Evolutionary conservation across 2,888 invertebrate species (phyloP).

Genomic region (Phengaris alcon): DNA sequence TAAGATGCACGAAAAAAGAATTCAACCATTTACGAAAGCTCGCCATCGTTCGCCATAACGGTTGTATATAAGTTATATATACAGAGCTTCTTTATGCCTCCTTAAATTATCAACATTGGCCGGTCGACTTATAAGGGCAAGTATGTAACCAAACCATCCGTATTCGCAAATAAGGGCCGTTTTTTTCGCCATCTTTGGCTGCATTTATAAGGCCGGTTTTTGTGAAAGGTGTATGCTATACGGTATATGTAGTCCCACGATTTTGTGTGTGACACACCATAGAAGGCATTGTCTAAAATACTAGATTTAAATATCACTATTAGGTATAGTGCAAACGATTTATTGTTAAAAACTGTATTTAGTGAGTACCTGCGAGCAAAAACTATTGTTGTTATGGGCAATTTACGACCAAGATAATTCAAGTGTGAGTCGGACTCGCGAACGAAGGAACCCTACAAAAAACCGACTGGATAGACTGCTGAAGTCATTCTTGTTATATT

Average conservation of each 20-base stretch:
- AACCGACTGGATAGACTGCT: constrained; percentile 8
- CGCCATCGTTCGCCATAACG: constrained; percentile 6
- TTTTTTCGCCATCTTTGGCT: constrained; percentile 51
- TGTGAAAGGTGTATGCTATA: constrained; percentile 50
- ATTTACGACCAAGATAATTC: constrained; percentile 20
- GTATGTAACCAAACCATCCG: constrained; percentile 50
- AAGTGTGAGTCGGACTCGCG: too few relatives aligned
- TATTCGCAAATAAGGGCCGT: constrained; percentile 49
- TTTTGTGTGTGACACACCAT: constrained; percentile 43
- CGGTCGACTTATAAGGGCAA: constrained; percentile 50
- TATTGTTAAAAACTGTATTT: background rate
- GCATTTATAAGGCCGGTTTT: constrained; percentile 57
- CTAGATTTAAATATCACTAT: background rate
- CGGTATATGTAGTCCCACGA: constrained; percentile 44
- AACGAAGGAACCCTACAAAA: too few relatives aligned
- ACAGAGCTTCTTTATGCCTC: constrained; percentile 16
- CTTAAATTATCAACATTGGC: constrained; percentile 35
- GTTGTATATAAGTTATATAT: constrained; percentile 24
- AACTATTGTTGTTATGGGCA: constrained; percentile 14
- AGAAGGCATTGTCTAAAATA: constrained; percentile 28
- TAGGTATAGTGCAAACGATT: background rate
- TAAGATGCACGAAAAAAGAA: background rate
- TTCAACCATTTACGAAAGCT: constrained; percentile 8
- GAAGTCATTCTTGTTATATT: constrained; percentile 12
- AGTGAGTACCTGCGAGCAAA: background rate